Evolutionary conservation across 2,113 vertebrate genomes (phyloP), one percentile per base, ranked within the genome.

Genomic region (Lipophrys pholis): DNA sequence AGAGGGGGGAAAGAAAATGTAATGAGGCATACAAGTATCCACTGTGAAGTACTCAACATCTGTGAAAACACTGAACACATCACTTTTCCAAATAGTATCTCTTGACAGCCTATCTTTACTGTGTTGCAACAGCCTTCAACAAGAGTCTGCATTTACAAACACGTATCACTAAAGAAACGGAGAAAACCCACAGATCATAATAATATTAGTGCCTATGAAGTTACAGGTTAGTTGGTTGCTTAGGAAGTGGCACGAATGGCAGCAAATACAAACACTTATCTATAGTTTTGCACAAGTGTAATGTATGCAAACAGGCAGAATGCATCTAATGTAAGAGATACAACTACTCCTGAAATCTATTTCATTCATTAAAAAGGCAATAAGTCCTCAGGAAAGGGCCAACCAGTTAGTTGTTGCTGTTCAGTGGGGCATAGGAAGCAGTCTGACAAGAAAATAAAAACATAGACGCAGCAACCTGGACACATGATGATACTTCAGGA

Each of bases 61-160:
- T 68, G 46, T 35, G 60, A 48, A 77, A 77, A 72, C 42, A 39
- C 11, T 41, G 10, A 51, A 42, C n/a, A 42, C 43, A 63, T 51
- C 58, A 56, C 54, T 30, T 53, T 61, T 57, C 64, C 73, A 49
- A 15, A 30, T 11, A 73, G 60, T 30, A 11, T 39, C 42, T 63
- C 41, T 40, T 41, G 14, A 63, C 59, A 63, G 51, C 49, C 10
- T 16, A 12, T 11, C 7, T 38, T 40, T 39, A 39, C 35, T 15
- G 51, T 40, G 35, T 54, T 62, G 16, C 8, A 43, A 35, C 55
- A 42, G 38, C 48, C n/a, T n/a, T 60, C 11, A 17, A 71, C 48
- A 40, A 53, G 17, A 17, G 10, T 42, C 21, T 36, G 6, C 45
- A 9, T 35, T 40, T 49, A 8, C 7, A 49, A 49, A 7, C n/a